Conservation (phyloP, 2,797 vertebrate species). For the Darevskia mixta region DNA sequence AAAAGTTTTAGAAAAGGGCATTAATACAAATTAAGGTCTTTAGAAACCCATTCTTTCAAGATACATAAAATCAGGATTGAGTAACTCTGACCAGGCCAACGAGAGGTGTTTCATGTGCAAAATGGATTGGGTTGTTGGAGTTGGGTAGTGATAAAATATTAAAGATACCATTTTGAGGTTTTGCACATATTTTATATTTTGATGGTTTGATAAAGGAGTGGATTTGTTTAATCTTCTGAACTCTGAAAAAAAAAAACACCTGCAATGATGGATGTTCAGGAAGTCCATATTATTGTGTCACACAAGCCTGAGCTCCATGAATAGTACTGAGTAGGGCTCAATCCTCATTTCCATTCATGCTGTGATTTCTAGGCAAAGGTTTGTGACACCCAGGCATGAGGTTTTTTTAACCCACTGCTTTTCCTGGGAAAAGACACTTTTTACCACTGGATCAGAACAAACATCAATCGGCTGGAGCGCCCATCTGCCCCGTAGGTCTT, state of each 20-base stretch:
- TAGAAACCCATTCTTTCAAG: constrained; percentile 66
- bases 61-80: constrained; percentile 69
- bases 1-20: constrained; percentile 69
- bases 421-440: no score
- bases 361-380: no score
- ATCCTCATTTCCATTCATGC: no score
- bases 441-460: no score
- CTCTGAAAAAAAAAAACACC: not conserved
- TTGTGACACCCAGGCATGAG: no score
- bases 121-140: constrained; percentile 60
- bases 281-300: not conserved
- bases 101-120: constrained; percentile 55
- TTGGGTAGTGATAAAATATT: constrained; percentile 55
- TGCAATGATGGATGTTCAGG: constrained; percentile 21
- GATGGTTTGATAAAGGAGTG: constrained; percentile 38
- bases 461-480: no score
- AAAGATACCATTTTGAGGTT: constrained; percentile 38
- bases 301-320: not conserved
- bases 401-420: no score
- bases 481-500: no score
- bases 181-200: constrained; percentile 64
- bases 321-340: not conserved
- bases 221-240: constrained; percentile 21
- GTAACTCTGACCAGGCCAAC: constrained; percentile 66
- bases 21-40: constrained; percentile 78